A percentile compares a stretch with the other conserved stretches of the same genome.
These are phyloP conservation scores for Cistogaster globosa DNA, from an alignment of 2,888 invertebrate genomes.

Conservation along the genomic window DNA sequence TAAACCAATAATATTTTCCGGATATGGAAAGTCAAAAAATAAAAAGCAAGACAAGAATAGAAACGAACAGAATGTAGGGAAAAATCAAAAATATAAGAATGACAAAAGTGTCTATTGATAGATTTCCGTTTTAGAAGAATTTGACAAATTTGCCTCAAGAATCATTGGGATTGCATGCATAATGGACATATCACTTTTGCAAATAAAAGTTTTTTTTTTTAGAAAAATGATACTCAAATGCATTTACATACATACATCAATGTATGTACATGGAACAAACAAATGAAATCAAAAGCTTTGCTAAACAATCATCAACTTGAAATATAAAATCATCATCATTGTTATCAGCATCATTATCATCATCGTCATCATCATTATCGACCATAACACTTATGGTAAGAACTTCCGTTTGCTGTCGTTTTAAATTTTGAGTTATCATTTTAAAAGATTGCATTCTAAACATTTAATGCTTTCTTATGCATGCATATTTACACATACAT, in stretches of 20 bases:
- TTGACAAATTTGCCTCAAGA: conserved; percentile 69
- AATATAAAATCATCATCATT: conserved; percentile 41
- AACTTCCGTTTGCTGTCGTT: conserved; percentile 71
- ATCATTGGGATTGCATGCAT: conserved; percentile 68
- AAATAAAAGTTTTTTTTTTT: conserved; percentile 54
- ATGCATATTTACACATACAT: neutral
- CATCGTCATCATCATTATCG: conserved; percentile 25
- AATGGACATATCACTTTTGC: conserved; percentile 69
- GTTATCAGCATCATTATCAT: conserved; percentile 14
- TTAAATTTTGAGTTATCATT: conserved; percentile 70
- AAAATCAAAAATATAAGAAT: conserved; percentile 43
- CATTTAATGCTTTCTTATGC: conserved; percentile 22
- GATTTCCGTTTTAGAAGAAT: conserved; percentile 65
- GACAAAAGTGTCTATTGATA: conserved; percentile 64
- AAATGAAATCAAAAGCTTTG: conserved; percentile 59
- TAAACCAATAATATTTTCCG: conserved; percentile 21
- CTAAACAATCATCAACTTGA: conserved; percentile 58
- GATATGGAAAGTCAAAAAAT: conserved; percentile 57
- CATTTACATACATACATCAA: neutral
- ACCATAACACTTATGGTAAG: conserved; percentile 67
- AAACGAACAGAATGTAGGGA: neutral
- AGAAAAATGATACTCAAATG: conserved; percentile 28
- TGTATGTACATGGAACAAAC: conserved; percentile 13
- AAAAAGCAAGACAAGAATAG: conserved; percentile 27
- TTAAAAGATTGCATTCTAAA: conserved; percentile 63